Base-by-base conservation (phyloP, 2,113 vertebrate species). In the Amphiprion percula region DNA sequence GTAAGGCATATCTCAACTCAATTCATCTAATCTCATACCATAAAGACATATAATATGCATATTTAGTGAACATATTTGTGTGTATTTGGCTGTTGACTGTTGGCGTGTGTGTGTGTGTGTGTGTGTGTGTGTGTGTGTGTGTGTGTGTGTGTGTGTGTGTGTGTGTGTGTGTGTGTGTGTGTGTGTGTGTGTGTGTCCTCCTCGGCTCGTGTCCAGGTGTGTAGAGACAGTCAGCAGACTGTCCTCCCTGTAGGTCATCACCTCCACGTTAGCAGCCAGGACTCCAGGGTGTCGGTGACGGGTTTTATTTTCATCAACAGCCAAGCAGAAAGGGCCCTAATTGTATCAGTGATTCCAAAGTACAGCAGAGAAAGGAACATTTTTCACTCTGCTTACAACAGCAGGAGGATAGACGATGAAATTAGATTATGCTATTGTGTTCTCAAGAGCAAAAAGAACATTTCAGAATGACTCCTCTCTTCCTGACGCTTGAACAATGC, bases 351-450 rank as follows among this genome's bases (percentile, higher is more conserved):
- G 33, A 54, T 44, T n/a, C 49, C 5, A 11, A 14, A 47, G 23
- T 41, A 12, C 10, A 49, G 37, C n/a, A 49, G 41, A 37, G n/a
- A 10, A 28, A 10, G 52, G 0, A 9, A 17, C 19, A 52, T 74
- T 28, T 59, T 47, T 68, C 41, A 2, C 5, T 44, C 79, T 82
- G 76, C 88, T 85, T 68, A 58, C 75, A 74, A 14, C 77, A 74
- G 72, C 79, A 79, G 62, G 77, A 83, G 59, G 55, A 30, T 37
- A 70, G 47, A 50, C 77, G 56, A 87, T 78, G 33, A 85, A 86
- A 90, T 81, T 17, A 77, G 19, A 84, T 79, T 50, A 84, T 46
- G 41, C 33, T 62, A 14, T 79, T 80, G 66, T 82, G 75, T 84
- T 71, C 75, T 84, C 56, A 72, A 70, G 76, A 75, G 79, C 78